Evolutionary conservation across 2,797 vertebrate species (phyloP).

Genomic region (Mormyrus proboscirostris): DNA sequence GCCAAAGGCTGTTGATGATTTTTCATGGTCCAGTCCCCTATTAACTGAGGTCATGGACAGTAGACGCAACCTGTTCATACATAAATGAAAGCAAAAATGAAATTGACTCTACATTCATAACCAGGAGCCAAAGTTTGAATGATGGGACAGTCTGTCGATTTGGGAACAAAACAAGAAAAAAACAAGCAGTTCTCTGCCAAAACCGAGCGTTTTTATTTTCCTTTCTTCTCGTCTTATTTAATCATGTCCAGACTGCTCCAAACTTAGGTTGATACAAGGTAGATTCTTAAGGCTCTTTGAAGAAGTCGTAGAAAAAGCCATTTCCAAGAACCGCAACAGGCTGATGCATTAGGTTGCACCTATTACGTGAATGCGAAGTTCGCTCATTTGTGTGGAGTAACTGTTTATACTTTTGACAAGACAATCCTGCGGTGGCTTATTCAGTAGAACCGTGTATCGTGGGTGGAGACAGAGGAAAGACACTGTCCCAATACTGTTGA

Average conservation of each 20-base stretch:
- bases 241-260: conserved; percentile 10
- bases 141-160: conserved; percentile 6
- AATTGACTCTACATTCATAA: conserved; percentile 7
- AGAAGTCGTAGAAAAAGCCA: conserved; percentile 21
- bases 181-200: conserved; percentile 13
- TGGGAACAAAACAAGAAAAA: background rate
- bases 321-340: conserved; percentile 9
- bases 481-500: conserved; percentile 35
- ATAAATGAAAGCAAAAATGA: background rate
- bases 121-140: conserved; percentile 9
- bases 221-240: background rate
- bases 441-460: conserved; percentile 12
- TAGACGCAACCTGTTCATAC: background rate
- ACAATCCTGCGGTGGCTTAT: conserved; percentile 66
- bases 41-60: background rate
- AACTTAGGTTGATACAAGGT: background rate
- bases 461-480: background rate
- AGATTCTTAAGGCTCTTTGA: background rate
- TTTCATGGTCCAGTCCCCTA: background rate
- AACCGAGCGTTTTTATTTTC: background rate
- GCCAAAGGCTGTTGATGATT: conserved; percentile 19
- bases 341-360: background rate
- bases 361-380: background rate
- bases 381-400: conserved; percentile 4
- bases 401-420: conserved; percentile 55